Conservation (phyloP, 2,888 invertebrate genomes). For the Dryobota labecula region DNA sequence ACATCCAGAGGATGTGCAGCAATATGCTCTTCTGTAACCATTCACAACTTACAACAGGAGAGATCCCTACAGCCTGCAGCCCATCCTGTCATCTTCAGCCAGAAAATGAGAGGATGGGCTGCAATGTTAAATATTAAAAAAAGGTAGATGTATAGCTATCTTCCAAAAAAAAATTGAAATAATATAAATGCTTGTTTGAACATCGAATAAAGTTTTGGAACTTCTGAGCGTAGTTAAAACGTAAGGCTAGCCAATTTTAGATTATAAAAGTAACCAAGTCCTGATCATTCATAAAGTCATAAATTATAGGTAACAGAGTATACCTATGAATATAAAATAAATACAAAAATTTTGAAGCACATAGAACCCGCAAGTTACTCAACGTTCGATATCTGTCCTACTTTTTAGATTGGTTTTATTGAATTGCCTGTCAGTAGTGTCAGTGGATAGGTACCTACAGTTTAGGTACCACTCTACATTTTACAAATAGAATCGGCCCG, state of each 20-base stretch:
- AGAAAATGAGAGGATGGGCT: neutral
- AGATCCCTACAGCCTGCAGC: neutral
- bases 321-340: neutral
- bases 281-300: neutral
- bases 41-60: neutral
- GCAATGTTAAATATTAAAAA: neutral
- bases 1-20: neutral
- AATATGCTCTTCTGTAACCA: neutral
- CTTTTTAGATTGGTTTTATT: constrained; percentile 82
- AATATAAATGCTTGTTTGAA: no score
- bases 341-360: constrained; percentile 24
- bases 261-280: neutral
- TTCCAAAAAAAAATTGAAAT: neutral
- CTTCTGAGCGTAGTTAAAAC: neutral
- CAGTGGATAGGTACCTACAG: constrained; percentile 57
- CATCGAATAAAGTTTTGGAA: neutral
- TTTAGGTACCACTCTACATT: constrained; percentile 61
- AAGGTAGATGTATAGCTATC: neutral
- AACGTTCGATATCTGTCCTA: constrained; percentile 76
- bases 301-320: neutral
- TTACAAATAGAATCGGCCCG: constrained; percentile 49
- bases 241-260: neutral
- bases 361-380: constrained; percentile 61
- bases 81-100: neutral
- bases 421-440: constrained; percentile 77